These are phyloP conservation scores for Florisuga fusca DNA, from an alignment of 2,797 vertebrate genomes.

Conservation along the genomic window DNA sequence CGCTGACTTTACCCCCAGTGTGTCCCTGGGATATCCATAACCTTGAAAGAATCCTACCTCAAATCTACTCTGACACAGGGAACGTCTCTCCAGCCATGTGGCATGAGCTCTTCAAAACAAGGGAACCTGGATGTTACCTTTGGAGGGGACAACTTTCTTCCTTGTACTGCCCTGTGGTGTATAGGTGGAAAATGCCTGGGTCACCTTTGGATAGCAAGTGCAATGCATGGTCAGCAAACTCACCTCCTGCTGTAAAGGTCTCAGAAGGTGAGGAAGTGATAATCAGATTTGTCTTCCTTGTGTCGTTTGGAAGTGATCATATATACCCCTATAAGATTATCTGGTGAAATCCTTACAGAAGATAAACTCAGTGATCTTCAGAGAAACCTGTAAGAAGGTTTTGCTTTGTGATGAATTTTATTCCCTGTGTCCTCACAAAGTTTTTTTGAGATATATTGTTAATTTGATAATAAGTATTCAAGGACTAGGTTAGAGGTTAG, in stretches of 20 bases:
- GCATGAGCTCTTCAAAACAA: neutral
- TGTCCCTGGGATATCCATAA: neutral
- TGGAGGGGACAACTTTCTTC: neutral
- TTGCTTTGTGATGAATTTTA: neutral
- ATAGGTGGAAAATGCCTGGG: neutral
- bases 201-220: neutral
- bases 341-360: neutral
- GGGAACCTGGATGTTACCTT: neutral
- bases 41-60: neutral
- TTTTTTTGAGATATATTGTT: neutral
- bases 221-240: too few relatives aligned
- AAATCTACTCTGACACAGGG: neutral
- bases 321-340: neutral
- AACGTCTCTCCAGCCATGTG: neutral
- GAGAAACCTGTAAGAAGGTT: neutral
- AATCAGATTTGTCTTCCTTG: neutral
- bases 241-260: neutral
- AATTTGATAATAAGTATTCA: neutral
- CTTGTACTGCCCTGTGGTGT: neutral
- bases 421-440: neutral
- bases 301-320: neutral
- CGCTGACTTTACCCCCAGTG: neutral
- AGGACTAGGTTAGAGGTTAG: neutral
- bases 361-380: neutral
- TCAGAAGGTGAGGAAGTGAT: neutral